A percentile compares a stretch with the other conserved stretches of the same genome.
Evolutionary conservation across 2,888 invertebrate genomes (phyloP).

Genomic region (Callyntrura guangdongensis): DNA sequence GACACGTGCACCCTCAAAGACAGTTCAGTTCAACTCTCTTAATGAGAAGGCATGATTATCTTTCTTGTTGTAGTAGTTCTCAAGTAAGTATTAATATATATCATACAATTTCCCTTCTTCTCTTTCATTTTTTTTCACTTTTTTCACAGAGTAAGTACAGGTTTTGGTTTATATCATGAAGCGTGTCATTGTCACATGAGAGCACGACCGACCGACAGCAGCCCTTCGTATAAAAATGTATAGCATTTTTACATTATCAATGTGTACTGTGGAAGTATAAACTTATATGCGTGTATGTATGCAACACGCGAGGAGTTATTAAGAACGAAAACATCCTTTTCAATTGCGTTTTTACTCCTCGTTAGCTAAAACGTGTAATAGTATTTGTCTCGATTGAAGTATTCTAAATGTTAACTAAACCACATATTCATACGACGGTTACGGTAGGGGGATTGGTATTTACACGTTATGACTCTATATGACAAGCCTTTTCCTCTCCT

Average conservation of each 20-base stretch:
- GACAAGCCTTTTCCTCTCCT: conserved; percentile 11
- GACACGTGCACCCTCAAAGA: conserved; percentile 83
- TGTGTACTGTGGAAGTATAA: neutral
- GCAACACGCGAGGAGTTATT: neutral
- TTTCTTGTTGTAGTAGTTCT: conserved; percentile 57
- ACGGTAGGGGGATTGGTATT: no score
- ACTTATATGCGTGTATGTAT: neutral
- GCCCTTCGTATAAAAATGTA: conserved; percentile 40
- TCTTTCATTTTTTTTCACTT: conserved; percentile 8
- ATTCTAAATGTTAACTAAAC: neutral
- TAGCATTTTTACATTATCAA: conserved; percentile 12
- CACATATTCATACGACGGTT: no score
- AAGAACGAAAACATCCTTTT: conserved; percentile 11
- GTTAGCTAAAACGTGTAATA: conserved; percentile 56
- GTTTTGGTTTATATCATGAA: conserved; percentile 74
- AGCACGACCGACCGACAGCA: conserved; percentile 62
- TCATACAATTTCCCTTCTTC: conserved; percentile 16
- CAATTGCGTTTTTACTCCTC: neutral
- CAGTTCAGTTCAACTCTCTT: conserved; percentile 75
- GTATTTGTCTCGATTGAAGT: conserved; percentile 29
- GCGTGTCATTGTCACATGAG: conserved; percentile 82
- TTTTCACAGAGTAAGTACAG: conserved; percentile 59
- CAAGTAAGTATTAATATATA: conserved; percentile 17
- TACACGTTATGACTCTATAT: neutral
- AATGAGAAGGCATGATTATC: conserved; percentile 83